Evolutionary conservation across 2,113 vertebrate genomes (phyloP).

Genomic region (Pollimyrus isidori): DNA sequence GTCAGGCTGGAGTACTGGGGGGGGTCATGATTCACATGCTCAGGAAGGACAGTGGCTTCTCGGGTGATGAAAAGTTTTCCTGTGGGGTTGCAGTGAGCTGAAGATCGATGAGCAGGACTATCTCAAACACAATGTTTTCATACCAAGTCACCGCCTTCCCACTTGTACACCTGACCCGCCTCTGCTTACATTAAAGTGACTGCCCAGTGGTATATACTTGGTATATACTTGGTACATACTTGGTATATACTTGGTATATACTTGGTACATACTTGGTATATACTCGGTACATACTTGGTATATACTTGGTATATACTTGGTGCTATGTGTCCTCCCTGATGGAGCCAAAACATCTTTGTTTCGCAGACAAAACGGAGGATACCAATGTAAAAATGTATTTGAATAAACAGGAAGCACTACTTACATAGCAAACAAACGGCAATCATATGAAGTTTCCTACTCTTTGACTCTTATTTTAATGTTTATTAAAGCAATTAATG

Average conservation of each 20-base stretch:
- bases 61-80: not conserved
- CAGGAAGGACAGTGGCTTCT: not conserved
- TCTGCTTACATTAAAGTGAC: not conserved
- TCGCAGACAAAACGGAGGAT: not conserved
- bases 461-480: not conserved
- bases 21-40: not conserved
- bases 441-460: not conserved
- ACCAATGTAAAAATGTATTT: not conserved
- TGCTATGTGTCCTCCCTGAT: not conserved
- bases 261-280: too few relatives aligned
- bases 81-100: not conserved
- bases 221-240: too few relatives aligned
- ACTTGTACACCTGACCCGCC: not conserved
- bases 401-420: not conserved
- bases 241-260: too few relatives aligned
- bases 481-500: constrained; percentile 1
- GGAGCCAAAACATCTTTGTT: not conserved
- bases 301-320: too few relatives aligned
- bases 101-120: not conserved
- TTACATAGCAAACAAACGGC: not conserved
- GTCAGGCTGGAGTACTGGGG: not conserved
- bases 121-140: not conserved
- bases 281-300: too few relatives aligned
- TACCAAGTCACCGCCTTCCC: not conserved
- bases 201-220: too few relatives aligned